Conservation (phyloP, 2,113 vertebrate species). For the Procavia capensis region DNA sequence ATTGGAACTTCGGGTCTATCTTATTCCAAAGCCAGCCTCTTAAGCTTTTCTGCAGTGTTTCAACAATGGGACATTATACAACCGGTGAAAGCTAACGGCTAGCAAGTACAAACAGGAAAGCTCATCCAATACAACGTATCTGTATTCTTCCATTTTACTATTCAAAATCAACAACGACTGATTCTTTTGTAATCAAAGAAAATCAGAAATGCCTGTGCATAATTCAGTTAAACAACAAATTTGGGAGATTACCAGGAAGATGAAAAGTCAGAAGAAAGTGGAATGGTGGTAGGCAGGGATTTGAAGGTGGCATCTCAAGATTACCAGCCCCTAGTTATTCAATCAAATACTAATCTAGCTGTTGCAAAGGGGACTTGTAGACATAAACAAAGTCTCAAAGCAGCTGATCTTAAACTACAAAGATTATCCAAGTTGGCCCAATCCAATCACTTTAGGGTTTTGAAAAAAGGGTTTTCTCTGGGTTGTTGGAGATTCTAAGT, state of each 20-base stretch:
- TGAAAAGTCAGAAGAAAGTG: background rate
- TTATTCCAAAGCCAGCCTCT: background rate
- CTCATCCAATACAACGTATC: background rate
- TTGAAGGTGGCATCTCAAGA: background rate
- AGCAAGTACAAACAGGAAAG: background rate
- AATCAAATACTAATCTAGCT: background rate
- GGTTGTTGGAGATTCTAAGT: background rate
- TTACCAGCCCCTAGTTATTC: background rate
- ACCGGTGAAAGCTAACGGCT: background rate
- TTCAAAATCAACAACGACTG: background rate
- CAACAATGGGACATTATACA: background rate
- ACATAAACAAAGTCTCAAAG: background rate
- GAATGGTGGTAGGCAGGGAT: background rate
- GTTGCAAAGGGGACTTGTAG: background rate
- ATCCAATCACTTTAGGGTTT: background rate
- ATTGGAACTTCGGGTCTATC: background rate
- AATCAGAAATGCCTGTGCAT: background rate
- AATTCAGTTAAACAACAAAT: background rate
- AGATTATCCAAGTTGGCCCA: background rate
- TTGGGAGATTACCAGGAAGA: background rate
- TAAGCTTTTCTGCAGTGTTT: background rate
- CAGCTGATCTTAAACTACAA: background rate
- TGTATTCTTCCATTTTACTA: background rate
- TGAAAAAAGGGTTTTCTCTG: background rate
- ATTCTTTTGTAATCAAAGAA: background rate